Evolutionary conservation across 1,140 invertebrate genomes (phyloP).

Genomic region (Coptotermes formosanus): DNA sequence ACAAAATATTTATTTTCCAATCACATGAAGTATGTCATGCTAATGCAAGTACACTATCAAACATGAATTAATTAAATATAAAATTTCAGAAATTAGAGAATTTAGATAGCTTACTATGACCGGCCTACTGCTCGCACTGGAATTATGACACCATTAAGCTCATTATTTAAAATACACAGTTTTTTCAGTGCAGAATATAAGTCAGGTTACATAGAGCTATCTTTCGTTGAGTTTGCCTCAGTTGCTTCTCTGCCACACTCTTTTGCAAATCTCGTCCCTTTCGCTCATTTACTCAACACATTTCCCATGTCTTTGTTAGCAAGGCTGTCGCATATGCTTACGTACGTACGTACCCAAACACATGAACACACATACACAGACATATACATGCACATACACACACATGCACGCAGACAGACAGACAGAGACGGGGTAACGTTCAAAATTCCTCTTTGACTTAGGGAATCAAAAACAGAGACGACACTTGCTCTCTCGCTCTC

Average conservation of each 20-base stretch:
- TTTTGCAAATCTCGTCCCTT: neutral
- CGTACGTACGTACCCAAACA: neutral
- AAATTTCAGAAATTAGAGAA: too few species aligned
- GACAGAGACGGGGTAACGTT: neutral
- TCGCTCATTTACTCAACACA: slow-evolving; percentile 11
- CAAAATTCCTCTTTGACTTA: slow-evolving; percentile 19
- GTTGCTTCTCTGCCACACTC: neutral
- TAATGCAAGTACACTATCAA: too few species aligned
- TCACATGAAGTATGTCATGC: too few species aligned
- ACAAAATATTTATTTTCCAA: too few species aligned
- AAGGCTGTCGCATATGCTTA: neutral
- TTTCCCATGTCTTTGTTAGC: slow-evolving; percentile 3
- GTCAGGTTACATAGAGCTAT: neutral
- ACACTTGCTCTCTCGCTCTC: neutral
- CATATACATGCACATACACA: neutral
- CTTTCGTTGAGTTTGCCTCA: neutral
- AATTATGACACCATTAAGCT: too few species aligned
- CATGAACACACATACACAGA: neutral
- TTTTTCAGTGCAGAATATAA: neutral
- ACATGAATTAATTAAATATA: too few species aligned
- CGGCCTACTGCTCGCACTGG: too few species aligned
- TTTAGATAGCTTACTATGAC: too few species aligned
- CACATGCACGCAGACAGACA: neutral
- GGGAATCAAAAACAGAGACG: neutral
- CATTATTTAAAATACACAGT: neutral